Evolutionary conservation across 1,140 invertebrate genomes (phyloP).

Genomic region (Himalopsyche phryganea): DNA sequence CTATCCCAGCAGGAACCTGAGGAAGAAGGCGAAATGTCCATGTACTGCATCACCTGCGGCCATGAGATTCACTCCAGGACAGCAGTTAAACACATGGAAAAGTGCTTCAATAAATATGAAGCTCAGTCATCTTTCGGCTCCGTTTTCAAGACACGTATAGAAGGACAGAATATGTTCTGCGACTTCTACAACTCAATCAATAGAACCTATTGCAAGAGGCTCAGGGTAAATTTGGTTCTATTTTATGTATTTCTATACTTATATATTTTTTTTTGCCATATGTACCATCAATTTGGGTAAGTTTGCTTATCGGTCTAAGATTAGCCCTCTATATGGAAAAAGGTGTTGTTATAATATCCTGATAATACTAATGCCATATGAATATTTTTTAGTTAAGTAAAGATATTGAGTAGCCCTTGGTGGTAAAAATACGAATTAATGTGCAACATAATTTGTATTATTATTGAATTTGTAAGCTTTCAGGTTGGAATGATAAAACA

Average conservation of each 20-base stretch:
- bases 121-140: slow-evolving; percentile 96
- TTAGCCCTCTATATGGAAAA: no score
- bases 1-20: slow-evolving; percentile 43
- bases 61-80: slow-evolving; percentile 85
- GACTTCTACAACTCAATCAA: slow-evolving; percentile 91
- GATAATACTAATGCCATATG: no score
- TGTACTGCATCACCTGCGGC: slow-evolving; percentile 96
- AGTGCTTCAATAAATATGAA: slow-evolving; percentile 96
- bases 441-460: no score
- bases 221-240: slow-evolving; percentile 58
- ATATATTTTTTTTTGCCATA: no score
- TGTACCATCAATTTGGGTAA: no score
- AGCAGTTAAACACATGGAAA: slow-evolving; percentile 92
- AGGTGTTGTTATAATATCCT: no score
- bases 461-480: no score
- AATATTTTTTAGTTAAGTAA: no score
- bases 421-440: no score
- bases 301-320: no score
- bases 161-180: slow-evolving; percentile 96
- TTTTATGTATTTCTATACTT: background rate
- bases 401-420: no score
- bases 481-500: no score
- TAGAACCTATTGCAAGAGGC: slow-evolving; percentile 92
- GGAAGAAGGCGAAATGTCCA: slow-evolving; percentile 78
- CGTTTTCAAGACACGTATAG: slow-evolving; percentile 89